phyloP scores from a whole-genome alignment of 2,797 vertebrate species.

The Rhyacichthys aspro region DNA sequence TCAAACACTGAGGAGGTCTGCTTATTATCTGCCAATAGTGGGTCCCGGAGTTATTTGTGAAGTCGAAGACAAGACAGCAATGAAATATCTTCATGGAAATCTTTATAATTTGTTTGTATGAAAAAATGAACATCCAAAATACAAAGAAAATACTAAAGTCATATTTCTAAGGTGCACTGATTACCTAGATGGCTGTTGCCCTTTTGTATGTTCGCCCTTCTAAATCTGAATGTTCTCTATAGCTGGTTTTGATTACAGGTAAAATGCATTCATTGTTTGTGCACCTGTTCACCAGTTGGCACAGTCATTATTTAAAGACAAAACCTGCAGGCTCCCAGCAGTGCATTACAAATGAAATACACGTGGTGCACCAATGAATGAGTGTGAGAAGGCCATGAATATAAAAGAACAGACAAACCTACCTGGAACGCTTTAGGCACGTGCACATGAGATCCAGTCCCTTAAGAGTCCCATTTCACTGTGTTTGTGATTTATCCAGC shows the following conservation, averaged over 20 bases:
- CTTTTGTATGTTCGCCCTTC: neutral
- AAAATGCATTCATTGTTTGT: neutral
- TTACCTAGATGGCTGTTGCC: neutral
- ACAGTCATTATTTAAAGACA: neutral
- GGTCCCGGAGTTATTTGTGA: slow-evolving; percentile 48
- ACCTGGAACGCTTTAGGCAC: neutral
- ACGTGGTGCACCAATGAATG: neutral
- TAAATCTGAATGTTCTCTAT: neutral
- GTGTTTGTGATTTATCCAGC: too few species aligned
- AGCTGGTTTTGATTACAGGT: neutral
- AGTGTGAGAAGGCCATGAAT: neutral
- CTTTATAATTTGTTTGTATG: too few species aligned
- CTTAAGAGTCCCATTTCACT: too few species aligned
- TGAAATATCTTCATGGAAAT: slow-evolving; percentile 44
- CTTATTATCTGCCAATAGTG: slow-evolving; percentile 69
- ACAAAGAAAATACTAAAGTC: slow-evolving; percentile 27
- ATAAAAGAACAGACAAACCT: neutral
- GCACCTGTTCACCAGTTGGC: neutral
- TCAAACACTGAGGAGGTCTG: slow-evolving; percentile 53
- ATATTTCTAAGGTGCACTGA: neutral
- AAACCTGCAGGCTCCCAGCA: neutral
- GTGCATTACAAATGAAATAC: too few species aligned
- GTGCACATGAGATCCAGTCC: too few species aligned
- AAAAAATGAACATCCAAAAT: too few species aligned
- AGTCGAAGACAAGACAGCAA: slow-evolving; percentile 40